Evolutionary conservation across 2,888 invertebrate genomes (phyloP).

Genomic region (Rhorus exstirpatorius): DNA sequence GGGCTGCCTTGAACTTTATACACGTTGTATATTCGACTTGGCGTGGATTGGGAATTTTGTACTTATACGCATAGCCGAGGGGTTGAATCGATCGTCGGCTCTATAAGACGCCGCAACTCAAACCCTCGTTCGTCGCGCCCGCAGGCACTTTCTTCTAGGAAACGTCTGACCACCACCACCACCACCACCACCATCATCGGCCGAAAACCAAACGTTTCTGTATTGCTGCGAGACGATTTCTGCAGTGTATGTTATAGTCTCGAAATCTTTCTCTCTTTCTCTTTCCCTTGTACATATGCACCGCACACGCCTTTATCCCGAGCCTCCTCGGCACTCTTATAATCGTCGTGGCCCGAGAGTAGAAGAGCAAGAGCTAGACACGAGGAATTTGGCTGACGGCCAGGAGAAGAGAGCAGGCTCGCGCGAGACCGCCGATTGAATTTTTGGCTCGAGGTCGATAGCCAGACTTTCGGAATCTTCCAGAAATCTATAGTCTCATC

Average conservation of each 20-base stretch:
- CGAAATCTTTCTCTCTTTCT: constrained; percentile 18
- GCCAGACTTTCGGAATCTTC: constrained; percentile 74
- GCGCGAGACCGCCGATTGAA: constrained; percentile 72
- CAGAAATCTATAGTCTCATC: constrained; percentile 70
- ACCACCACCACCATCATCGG: constrained; percentile 1
- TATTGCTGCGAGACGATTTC: constrained; percentile 49
- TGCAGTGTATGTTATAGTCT: constrained; percentile 37
- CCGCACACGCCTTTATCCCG: constrained; percentile 45
- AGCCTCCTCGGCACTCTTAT: constrained; percentile 60
- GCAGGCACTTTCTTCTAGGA: constrained; percentile 72
- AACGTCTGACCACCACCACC: constrained; percentile 70
- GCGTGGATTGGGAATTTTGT: constrained; percentile 38
- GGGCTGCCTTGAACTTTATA: neutral
- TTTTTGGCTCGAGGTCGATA: constrained; percentile 75
- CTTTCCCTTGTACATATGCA: constrained; percentile 22
- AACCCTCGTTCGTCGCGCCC: constrained; percentile 51
- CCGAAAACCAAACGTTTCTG: constrained; percentile 55
- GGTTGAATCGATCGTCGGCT: constrained; percentile 69
- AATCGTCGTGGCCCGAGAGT: constrained; percentile 61
- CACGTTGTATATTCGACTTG: constrained; percentile 13
- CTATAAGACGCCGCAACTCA: constrained; percentile 42
- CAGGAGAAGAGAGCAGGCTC: constrained; percentile 54
- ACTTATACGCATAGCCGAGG: constrained; percentile 56
- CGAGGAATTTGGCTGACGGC: constrained; percentile 73
- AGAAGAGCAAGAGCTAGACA: constrained; percentile 66